These are phyloP conservation scores for Syrrhaptes paradoxus DNA, from an alignment of 2,113 vertebrate genomes.

Conservation along the genomic window DNA sequence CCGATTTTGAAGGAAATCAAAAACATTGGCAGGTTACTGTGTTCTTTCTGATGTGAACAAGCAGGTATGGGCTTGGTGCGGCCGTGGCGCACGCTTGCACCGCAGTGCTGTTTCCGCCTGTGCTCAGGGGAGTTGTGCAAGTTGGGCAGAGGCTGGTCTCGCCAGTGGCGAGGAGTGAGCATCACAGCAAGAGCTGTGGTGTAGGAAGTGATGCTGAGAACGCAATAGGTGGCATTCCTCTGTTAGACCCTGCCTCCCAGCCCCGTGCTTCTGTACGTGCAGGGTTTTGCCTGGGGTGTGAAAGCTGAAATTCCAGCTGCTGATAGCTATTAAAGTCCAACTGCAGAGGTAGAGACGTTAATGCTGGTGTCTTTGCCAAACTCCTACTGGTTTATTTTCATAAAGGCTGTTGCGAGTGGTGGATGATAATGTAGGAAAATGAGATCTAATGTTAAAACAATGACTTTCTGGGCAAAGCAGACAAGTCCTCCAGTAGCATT, in stretches of 20 bases:
- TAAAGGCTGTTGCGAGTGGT: neutral
- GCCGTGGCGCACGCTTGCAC: fast-evolving
- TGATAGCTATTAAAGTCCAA: neutral
- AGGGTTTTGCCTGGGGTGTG: neutral
- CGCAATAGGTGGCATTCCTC: neutral
- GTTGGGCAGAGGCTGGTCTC: neutral
- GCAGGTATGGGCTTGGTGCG: fast-evolving
- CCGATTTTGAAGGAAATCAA: neutral
- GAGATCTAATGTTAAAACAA: neutral
- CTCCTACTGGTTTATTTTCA: neutral
- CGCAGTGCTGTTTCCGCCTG: fast-evolving
- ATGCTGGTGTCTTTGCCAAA: neutral
- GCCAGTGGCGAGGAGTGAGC: fast-evolving
- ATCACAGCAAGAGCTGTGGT: fast-evolving
- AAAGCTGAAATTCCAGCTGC: conserved; percentile 10
- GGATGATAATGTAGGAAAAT: neutral
- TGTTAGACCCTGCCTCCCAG: neutral
- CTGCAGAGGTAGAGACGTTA: neutral
- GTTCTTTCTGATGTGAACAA: neutral
- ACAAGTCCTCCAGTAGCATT: neutral
- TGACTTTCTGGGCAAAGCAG: neutral
- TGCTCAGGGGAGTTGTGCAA: fast-evolving
- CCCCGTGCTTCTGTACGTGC: neutral
- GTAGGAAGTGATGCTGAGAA: neutral
- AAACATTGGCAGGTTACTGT: neutral